Conservation (phyloP, 64 coral and sea anemone species). For the Stichodactyla helianthus region DNA sequence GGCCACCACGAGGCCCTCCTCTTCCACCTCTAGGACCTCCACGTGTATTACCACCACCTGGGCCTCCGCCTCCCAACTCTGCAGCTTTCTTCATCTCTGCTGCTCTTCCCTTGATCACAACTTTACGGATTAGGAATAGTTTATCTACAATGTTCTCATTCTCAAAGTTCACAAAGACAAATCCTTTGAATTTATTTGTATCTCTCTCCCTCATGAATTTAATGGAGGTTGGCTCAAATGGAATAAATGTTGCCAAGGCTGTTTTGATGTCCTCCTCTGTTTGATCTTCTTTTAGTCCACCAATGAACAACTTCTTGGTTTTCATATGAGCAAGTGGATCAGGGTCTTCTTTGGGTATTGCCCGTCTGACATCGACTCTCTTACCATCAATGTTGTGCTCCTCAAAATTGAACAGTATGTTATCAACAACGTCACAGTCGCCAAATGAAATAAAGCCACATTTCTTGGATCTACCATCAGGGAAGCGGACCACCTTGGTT, state of each 20-base stretch:
- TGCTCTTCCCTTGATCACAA: constrained; percentile 32
- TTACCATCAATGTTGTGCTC: constrained; percentile 63
- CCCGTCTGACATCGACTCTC: constrained; percentile 54
- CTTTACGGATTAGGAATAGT: constrained; percentile 60
- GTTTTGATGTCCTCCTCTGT: constrained; percentile 42
- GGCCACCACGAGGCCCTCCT: constrained; percentile 26
- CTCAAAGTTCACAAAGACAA: constrained; percentile 70
- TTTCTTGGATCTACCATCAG: constrained; percentile 43
- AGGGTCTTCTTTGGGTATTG: constrained; percentile 85
- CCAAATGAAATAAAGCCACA: constrained; percentile 69
- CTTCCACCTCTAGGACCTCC: constrained; percentile 42
- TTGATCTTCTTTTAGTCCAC: constrained; percentile 61
- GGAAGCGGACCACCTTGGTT: constrained; percentile 31
- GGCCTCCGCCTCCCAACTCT: constrained; percentile 41
- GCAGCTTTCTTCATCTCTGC: constrained; percentile 93
- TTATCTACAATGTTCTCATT: constrained; percentile 89
- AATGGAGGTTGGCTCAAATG: constrained; percentile 42
- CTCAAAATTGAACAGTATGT: constrained; percentile 41
- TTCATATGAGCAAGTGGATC: constrained; percentile 52
- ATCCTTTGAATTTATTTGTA: constrained; percentile 63
- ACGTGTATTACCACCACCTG: constrained; percentile 37
- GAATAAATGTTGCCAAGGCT: constrained; percentile 47
- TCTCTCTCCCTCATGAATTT: constrained; percentile 54
- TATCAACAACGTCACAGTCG: constrained; percentile 49
- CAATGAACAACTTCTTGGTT: constrained; percentile 88